Evolutionary conservation across 2,797 vertebrate species (phyloP).

Genomic region (Pitangus sulphuratus): DNA sequence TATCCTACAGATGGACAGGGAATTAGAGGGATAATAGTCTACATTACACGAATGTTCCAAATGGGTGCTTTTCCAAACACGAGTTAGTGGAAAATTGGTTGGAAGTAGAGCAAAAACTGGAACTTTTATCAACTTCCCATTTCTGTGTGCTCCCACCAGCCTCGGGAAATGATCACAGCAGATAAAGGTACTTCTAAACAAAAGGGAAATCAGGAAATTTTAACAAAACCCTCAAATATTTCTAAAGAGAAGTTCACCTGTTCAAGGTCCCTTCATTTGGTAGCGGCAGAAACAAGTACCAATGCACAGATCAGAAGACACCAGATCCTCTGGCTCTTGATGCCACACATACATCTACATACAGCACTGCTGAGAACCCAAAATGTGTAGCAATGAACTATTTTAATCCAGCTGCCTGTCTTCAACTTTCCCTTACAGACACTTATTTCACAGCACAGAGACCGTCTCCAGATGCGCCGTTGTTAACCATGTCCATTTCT

Average conservation of each 20-base stretch:
- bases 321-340: neutral
- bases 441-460: neutral
- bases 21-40: conserved; percentile 26
- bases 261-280: neutral
- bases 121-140: neutral
- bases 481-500: neutral
- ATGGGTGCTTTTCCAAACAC: neutral
- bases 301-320: neutral
- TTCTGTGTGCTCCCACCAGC: rapidly evolving
- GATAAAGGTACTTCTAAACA: neutral
- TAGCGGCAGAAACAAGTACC: neutral
- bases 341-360: rapidly evolving
- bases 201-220: rapidly evolving
- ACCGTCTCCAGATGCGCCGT: neutral
- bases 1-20: conserved; percentile 54
- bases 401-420: neutral
- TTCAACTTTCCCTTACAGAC: neutral
- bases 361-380: neutral
- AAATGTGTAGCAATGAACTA: neutral
- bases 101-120: neutral
- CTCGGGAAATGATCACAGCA: neutral
- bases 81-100: neutral
- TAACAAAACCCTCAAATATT: neutral
- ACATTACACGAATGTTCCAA: neutral
- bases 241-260: neutral